These are phyloP conservation scores for Schizopygopsis pylzovi DNA, from an alignment of 2,797 vertebrate genomes.

Conservation along the genomic window DNA sequence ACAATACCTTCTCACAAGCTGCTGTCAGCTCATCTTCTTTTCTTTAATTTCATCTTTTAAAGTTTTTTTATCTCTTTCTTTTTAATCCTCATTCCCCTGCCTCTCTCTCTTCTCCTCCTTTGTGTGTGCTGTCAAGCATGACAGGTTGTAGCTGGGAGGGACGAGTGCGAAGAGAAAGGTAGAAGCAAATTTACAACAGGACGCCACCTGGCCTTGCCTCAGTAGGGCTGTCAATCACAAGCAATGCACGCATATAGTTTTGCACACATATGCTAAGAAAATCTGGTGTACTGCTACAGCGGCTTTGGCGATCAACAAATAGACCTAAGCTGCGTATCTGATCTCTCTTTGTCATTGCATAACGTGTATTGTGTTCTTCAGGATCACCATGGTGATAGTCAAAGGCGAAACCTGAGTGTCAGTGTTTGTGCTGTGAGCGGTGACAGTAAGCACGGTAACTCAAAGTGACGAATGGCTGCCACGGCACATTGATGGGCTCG, in stretches of 20 bases:
- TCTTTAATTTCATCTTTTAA: constrained; percentile 84
- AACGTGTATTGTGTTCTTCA: constrained; percentile 43
- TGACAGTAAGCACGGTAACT: constrained; percentile 56
- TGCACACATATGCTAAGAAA: constrained; percentile 35
- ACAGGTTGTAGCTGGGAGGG: constrained; percentile 83
- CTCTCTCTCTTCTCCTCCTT: constrained; percentile 75
- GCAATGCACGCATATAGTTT: constrained; percentile 41
- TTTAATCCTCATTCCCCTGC: constrained; percentile 74
- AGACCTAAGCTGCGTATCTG: constrained; percentile 36
- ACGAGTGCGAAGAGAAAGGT: constrained; percentile 77
- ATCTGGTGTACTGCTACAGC: constrained; percentile 35
- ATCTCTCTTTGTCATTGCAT: constrained; percentile 32
- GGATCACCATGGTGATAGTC: constrained; percentile 34
- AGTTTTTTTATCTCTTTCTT: constrained; percentile 73
- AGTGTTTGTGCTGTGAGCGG: constrained; percentile 70
- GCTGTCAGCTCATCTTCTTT: constrained; percentile 82
- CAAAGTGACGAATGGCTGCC: constrained; percentile 70
- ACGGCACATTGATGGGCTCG: constrained; percentile 69
- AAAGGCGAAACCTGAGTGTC: constrained; percentile 60
- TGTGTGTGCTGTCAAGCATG: constrained; percentile 79
- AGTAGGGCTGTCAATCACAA: constrained; percentile 61
- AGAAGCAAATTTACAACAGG: constrained; percentile 81
- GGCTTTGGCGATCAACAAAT: constrained; percentile 36
- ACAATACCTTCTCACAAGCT: constrained; percentile 81
- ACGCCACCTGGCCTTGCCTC: constrained; percentile 70